A percentile compares a stretch with the other conserved stretches of the same genome.
These are phyloP conservation scores for Oscheius sp. DNA, from an alignment of 2,888 invertebrate species.

Conservation along the genomic window DNA sequence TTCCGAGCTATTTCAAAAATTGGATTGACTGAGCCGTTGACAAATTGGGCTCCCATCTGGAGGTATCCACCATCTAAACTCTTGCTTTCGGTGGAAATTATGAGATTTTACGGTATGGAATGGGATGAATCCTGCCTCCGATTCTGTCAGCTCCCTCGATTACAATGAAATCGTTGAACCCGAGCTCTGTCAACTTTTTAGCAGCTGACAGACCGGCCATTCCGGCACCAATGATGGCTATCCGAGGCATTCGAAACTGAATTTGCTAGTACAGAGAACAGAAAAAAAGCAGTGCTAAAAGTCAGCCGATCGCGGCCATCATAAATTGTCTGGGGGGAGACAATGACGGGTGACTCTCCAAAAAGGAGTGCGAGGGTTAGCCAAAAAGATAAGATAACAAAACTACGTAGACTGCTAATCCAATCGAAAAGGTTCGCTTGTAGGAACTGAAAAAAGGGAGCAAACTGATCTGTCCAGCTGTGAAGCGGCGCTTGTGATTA, in stretches of 20 bases:
- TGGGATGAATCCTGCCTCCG: slow-evolving; percentile 62
- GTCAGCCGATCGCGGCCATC: background rate
- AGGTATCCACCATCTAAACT: slow-evolving; percentile 62
- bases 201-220: slow-evolving; percentile 61
- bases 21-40: slow-evolving; percentile 66
- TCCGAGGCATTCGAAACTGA: slow-evolving; percentile 38
- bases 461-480: too few relatives aligned
- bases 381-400: too few relatives aligned
- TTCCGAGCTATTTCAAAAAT: slow-evolving; percentile 64
- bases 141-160: slow-evolving; percentile 60
- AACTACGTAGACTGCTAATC: too few relatives aligned
- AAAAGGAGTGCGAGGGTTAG: too few relatives aligned
- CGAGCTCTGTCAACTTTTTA: slow-evolving; percentile 57
- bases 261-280: background rate
- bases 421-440: too few relatives aligned
- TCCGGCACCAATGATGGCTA: slow-evolving; percentile 63
- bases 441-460: too few relatives aligned
- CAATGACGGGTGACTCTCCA: too few relatives aligned
- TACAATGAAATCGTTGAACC: slow-evolving; percentile 51
- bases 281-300: too few relatives aligned
- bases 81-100: background rate
- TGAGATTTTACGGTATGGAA: slow-evolving; percentile 55
- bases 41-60: slow-evolving; percentile 70
- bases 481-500: too few relatives aligned
- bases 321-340: background rate